Conservation (phyloP, 1,140 invertebrate species). For the Drosophila pachea region DNA sequence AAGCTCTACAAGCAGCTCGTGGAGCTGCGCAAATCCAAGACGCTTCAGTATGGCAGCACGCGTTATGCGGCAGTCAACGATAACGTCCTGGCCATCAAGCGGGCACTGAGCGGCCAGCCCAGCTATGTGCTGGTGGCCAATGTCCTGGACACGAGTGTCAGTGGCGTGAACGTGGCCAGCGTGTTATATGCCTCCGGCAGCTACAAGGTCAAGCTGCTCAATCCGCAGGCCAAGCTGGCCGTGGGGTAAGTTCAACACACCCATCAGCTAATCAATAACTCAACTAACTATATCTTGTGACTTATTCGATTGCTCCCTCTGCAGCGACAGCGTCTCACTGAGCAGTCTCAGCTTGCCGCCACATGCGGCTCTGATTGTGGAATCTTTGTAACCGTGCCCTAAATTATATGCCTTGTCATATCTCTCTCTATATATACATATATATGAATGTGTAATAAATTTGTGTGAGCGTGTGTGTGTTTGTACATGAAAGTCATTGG, state of each 20-base stretch:
- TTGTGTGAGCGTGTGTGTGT: background rate
- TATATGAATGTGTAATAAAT: conserved; percentile 17
- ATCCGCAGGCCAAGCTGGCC: conserved; percentile 41
- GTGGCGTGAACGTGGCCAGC: conserved; percentile 44
- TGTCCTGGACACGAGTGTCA: conserved; percentile 45
- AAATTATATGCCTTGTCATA: conserved; percentile 53
- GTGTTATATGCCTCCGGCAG: conserved; percentile 37
- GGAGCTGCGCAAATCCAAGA: conserved; percentile 51
- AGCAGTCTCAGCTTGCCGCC: conserved; percentile 53
- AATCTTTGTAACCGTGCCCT: conserved; percentile 45
- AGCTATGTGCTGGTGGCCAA: conserved; percentile 62
- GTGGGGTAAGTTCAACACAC: conserved; percentile 43
- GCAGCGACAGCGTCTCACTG: conserved; percentile 41
- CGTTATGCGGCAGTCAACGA: conserved; percentile 54
- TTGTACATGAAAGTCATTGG: conserved; percentile 42
- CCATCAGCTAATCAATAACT: conserved; percentile 12
- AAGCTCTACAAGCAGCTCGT: conserved; percentile 70
- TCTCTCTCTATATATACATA: conserved; percentile 36
- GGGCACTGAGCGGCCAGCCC: conserved; percentile 40
- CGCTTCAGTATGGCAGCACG: conserved; percentile 78
- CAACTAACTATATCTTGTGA: conserved; percentile 1
- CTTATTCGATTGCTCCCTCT: background rate
- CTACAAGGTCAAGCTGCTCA: conserved; percentile 54
- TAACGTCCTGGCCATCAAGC: conserved; percentile 60
- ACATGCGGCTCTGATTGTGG: conserved; percentile 63